Percentiles rank a stretch among this genome's conserved stretches.
These are phyloP conservation scores for Lutjanus erythropterus DNA, from an alignment of 2,113 vertebrate species.

Conservation along the genomic window DNA sequence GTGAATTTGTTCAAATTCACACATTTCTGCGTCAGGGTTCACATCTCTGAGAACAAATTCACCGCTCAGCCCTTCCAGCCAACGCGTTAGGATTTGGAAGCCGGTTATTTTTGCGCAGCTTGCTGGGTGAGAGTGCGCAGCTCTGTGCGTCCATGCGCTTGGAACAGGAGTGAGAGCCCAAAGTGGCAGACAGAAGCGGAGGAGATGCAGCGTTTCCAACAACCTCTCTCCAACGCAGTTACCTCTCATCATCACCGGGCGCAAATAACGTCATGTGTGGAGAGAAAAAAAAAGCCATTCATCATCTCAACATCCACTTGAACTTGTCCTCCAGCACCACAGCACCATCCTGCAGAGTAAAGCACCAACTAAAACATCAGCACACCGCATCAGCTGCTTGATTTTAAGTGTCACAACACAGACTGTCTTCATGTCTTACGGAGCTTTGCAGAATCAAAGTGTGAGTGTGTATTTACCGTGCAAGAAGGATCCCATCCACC, in stretches of 20 bases:
- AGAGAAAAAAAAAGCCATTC: not conserved
- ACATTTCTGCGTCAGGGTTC: not conserved
- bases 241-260: constrained; percentile 9
- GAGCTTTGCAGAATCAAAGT: constrained; percentile 39
- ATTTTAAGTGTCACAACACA: constrained; percentile 30
- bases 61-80: not conserved
- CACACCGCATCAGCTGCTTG: constrained; percentile 33
- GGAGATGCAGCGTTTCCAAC: constrained; percentile 43
- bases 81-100: not conserved
- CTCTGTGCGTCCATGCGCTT: constrained; percentile 56
- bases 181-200: constrained; percentile 54
- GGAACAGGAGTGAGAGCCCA: constrained; percentile 51
- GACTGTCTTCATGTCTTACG: not conserved
- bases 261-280: constrained; percentile 33
- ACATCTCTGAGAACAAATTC: not conserved
- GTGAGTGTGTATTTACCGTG: constrained; percentile 77
- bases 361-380: constrained; percentile 32
- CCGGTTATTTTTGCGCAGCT: constrained; percentile 53
- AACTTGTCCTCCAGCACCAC: constrained; percentile 45
- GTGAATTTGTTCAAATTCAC: not conserved
- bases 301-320: constrained; percentile 35
- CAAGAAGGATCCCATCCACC: constrained; percentile 61
- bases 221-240: constrained; percentile 23
- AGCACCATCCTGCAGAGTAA: constrained; percentile 18
- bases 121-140: constrained; percentile 32